phyloP scores from a whole-genome alignment of 2,797 vertebrate genomes.

The Lateolabrax maculatus region DNA sequence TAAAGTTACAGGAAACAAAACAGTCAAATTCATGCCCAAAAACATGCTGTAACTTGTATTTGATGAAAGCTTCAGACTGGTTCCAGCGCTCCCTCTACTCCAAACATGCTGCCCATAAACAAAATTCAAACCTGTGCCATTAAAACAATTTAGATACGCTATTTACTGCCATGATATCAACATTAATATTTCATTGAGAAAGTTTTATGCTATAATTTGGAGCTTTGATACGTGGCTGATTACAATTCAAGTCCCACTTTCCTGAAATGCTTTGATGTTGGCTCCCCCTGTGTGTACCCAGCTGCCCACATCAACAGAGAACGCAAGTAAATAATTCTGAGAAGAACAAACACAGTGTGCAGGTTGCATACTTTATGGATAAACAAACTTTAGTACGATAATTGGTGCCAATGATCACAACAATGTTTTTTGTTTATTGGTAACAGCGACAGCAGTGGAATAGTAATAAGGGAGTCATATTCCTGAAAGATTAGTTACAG shows the following conservation, averaged over 20 bases:
- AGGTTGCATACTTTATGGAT: conserved; percentile 4
- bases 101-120: not conserved
- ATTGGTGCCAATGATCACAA: not conserved
- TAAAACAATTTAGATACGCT: conserved; percentile 21
- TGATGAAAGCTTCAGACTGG: not conserved
- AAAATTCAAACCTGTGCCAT: conserved; percentile 16
- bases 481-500: not conserved
- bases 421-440: not conserved
- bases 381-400: not conserved
- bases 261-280: conserved; percentile 26
- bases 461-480: not conserved
- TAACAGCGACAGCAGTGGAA: not conserved
- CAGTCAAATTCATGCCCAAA: not conserved
- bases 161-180: conserved; percentile 10
- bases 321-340: conserved; percentile 17
- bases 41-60: not conserved
- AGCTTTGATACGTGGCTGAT: conserved; percentile 24
- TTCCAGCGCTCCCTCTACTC: not conserved
- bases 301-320: conserved; percentile 38
- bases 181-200: conserved; percentile 12
- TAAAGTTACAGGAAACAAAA: not conserved
- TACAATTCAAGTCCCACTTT: conserved; percentile 31
- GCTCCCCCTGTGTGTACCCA: not conserved
- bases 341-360: conserved; percentile 36
- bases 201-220: conserved; percentile 17